These are phyloP conservation scores for Catalaphyllia jardinei DNA, from an alignment of 64 coral and sea anemone genomes.

Conservation along the genomic window DNA sequence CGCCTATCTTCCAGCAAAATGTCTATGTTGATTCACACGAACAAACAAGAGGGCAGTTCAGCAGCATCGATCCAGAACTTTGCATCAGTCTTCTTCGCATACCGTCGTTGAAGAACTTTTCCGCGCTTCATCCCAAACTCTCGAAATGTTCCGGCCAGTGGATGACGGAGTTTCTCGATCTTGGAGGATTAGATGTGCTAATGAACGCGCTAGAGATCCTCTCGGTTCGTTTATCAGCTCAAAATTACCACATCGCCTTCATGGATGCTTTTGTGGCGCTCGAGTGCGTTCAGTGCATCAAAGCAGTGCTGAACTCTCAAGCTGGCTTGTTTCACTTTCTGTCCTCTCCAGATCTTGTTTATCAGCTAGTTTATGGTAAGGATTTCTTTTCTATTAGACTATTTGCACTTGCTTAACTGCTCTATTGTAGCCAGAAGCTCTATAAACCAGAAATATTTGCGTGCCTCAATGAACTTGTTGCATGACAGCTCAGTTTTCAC, in stretches of 20 bases:
- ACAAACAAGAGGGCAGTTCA: slow-evolving; percentile 6
- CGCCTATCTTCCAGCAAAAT: slow-evolving; percentile 19
- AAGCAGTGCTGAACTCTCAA: slow-evolving; percentile 79
- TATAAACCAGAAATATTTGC: too few relatives aligned
- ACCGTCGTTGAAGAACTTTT: slow-evolving; percentile 88
- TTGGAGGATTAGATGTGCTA: slow-evolving; percentile 68
- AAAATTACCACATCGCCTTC: slow-evolving; percentile 48
- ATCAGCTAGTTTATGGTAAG: slow-evolving; percentile 77
- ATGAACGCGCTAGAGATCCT: slow-evolving; percentile 65
- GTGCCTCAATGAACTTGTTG: too few relatives aligned
- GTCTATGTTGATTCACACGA: slow-evolving; percentile 6
- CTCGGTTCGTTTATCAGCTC: slow-evolving; percentile 20
- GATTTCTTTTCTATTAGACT: neutral
- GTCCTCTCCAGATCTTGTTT: slow-evolving; percentile 48
- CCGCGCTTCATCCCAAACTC: slow-evolving; percentile 77
- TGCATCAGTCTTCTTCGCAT: slow-evolving; percentile 78
- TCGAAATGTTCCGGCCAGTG: slow-evolving; percentile 65
- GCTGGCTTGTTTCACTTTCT: slow-evolving; percentile 61
- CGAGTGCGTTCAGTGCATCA: slow-evolving; percentile 83
- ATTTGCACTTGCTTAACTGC: neutral
- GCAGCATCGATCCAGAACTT: slow-evolving; percentile 73
- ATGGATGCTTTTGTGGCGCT: slow-evolving; percentile 81
- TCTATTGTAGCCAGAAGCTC: neutral
- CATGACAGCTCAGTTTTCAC: too few relatives aligned
- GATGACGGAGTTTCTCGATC: slow-evolving; percentile 78